Conservation (phyloP, 2,797 vertebrate genomes). For the Hybognathus amarus region DNA sequence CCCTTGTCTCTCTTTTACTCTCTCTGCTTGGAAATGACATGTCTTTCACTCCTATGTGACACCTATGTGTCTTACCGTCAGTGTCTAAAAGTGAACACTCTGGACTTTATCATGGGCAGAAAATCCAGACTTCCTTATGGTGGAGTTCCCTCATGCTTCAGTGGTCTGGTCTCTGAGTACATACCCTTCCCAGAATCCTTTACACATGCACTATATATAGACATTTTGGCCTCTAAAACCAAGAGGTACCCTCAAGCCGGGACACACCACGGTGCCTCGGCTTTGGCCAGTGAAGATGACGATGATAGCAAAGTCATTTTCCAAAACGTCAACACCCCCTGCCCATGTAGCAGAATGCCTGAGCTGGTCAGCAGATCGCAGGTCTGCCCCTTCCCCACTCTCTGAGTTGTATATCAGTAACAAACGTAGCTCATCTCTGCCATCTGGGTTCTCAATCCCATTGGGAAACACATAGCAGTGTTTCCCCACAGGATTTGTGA, state of each 20-base stretch:
- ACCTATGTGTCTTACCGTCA: constrained; percentile 18
- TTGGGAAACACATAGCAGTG: not conserved
- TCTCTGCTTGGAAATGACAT: constrained; percentile 36
- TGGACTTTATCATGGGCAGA: constrained; percentile 30
- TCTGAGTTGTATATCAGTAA: constrained; percentile 65
- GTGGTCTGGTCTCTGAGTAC: not conserved
- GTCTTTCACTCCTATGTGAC: constrained; percentile 42
- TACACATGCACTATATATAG: constrained; percentile 80
- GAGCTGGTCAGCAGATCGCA: constrained; percentile 68
- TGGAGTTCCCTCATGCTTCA: constrained; percentile 41
- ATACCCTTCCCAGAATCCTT: constrained; percentile 50
- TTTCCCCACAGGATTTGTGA: no score
- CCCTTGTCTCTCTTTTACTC: constrained; percentile 20
- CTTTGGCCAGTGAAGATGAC: constrained; percentile 21
- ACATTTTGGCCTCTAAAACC: constrained; percentile 63
- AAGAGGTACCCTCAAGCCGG: constrained; percentile 73
- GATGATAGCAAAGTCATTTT: constrained; percentile 58
- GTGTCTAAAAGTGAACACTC: constrained; percentile 33
- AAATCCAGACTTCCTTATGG: constrained; percentile 33
- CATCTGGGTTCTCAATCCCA: not conserved
- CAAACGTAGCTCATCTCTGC: not conserved
- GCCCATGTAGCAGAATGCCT: constrained; percentile 70
- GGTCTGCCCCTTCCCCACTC: constrained; percentile 58
- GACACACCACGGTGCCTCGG: constrained; percentile 66
- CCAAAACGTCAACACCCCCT: constrained; percentile 63